Evolutionary conservation across 53 echinoderm and acorn worm species (phyloP).

Genomic region (Echinometra lucunter): DNA sequence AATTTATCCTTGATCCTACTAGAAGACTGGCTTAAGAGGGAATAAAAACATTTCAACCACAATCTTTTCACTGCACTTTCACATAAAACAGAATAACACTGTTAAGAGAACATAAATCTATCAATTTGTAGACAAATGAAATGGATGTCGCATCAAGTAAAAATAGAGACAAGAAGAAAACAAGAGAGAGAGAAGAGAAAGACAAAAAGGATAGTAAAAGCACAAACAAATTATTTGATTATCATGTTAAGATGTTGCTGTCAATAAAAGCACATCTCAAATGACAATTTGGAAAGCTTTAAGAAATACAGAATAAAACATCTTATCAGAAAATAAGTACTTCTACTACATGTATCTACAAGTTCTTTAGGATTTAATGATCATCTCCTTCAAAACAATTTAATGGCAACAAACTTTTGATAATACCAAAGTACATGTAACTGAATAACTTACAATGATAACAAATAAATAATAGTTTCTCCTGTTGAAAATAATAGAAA

Average conservation of each 20-base stretch:
- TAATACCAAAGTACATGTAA: not conserved
- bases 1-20: not conserved
- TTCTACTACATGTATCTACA: no score
- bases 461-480: no score
- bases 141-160: not conserved
- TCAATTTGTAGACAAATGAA: not conserved
- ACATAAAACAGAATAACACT: not conserved
- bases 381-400: not conserved
- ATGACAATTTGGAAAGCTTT: not conserved
- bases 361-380: not conserved
- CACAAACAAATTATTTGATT: not conserved
- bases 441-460: no score
- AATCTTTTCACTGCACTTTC: not conserved
- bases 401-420: not conserved
- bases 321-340: not conserved
- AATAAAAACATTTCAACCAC: not conserved
- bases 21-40: not conserved
- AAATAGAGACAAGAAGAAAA: not conserved
- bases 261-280: not conserved
- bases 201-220: not conserved
- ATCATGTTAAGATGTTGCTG: not conserved
- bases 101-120: not conserved
- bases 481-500: no score
- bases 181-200: not conserved
- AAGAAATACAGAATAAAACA: not conserved